Evolutionary conservation across 1,140 invertebrate genomes (phyloP), one percentile per base, ranked within the genome.

Genomic region (Laodelphax striatellus): DNA sequence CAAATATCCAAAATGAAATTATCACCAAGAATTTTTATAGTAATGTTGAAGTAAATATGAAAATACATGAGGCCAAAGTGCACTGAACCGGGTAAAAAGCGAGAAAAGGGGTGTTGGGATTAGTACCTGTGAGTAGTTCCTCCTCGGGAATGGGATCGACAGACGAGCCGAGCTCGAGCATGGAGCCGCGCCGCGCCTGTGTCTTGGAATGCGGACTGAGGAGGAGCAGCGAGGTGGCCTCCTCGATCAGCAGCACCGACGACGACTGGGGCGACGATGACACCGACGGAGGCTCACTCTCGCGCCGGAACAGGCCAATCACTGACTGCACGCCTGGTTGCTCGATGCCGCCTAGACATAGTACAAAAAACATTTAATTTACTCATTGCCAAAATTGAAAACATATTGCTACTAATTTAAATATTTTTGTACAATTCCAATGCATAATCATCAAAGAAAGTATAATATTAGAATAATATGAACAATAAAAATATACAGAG

Each of bases 321-420:
- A 78, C 76, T 55, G 76, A 77, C 65, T 74, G 71, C 60, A 73
- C 66, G 64, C 74, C 75, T 53, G 73, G 76, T 64, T 76, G 73
- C 63, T 77, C 76, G 61, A 78, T 76, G 28, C 75, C 75, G 69
- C 76, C 75, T 75, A 64, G n/a, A 5, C 34, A 28, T 22, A 17
- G 24, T 22, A 53, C 64, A 70, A 66, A 62, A 41, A 57, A n/a
- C 13, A 56, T 16, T 4, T 5, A 17, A 56, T 5, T 42, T 56
- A 21, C 14, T 5, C 24, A 24, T 54, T 21, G 3, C 24, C 8
- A 5, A 14, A 3, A 54, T 4, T 5, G 24, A 17, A 2, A 11
- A 28, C 19, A 17, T 22, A 28, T 34, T 16, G 16, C 28, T 9
- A n/a, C 28, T 34, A 24, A 46, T 24, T 19, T 43, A n/a, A n/a